Evolutionary conservation across 2,888 invertebrate species (phyloP).

Genomic region (Xylota segnis): DNA sequence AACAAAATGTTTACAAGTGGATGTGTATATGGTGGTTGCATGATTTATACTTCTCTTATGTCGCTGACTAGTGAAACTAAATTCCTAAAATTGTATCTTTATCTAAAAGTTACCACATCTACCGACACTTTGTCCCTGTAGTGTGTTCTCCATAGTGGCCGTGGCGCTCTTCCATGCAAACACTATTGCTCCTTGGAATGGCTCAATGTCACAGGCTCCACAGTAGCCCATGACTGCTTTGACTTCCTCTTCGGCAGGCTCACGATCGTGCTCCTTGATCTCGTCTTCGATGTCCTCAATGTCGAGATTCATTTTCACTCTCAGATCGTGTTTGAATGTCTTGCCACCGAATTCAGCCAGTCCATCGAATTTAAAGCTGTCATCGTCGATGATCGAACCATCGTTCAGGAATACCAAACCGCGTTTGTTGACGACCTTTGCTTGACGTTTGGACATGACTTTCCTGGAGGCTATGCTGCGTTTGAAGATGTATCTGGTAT

Average conservation of each 20-base stretch:
- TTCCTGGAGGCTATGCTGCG: constrained; percentile 68
- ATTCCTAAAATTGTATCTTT: constrained; percentile 13
- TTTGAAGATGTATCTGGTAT: constrained; percentile 81
- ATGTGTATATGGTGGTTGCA: constrained; percentile 29
- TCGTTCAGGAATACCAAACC: constrained; percentile 88
- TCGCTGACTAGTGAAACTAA: constrained; percentile 74
- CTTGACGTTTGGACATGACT: not conserved
- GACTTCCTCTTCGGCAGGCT: constrained; percentile 93
- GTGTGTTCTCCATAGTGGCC: constrained; percentile 81
- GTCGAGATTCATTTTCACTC: constrained; percentile 80
- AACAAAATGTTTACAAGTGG: not conserved
- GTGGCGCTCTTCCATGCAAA: constrained; percentile 89
- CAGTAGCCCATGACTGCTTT: constrained; percentile 92
- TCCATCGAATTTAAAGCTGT: constrained; percentile 85
- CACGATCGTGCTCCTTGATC: constrained; percentile 89
- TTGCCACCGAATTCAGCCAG: constrained; percentile 89
- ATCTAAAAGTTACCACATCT: constrained; percentile 83
- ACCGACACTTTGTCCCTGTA: constrained; percentile 83
- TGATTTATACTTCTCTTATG: constrained; percentile 18
- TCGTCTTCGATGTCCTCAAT: constrained; percentile 80
- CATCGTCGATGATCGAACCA: constrained; percentile 87
- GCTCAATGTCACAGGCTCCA: constrained; percentile 90
- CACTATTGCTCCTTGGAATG: constrained; percentile 91
- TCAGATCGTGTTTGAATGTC: constrained; percentile 87
- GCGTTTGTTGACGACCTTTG: constrained; percentile 86